phyloP scores from a whole-genome alignment of 2,797 vertebrate genomes.

The Menidia menidia region DNA sequence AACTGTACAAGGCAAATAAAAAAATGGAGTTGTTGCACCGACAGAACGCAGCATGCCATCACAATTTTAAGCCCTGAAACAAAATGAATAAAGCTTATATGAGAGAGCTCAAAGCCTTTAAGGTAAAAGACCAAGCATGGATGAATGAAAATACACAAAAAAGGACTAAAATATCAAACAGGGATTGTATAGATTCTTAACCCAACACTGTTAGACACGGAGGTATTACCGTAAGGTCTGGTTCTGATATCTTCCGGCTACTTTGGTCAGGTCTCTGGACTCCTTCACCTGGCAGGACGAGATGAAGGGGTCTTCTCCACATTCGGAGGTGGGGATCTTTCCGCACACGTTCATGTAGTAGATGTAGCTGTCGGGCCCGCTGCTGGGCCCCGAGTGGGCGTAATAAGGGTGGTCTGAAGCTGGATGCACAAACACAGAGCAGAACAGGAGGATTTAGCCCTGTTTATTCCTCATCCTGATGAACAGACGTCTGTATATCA shows the following conservation, averaged over 20 bases:
- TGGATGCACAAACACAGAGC: slow-evolving; percentile 22
- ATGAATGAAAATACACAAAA: no score
- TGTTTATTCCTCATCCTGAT: no score
- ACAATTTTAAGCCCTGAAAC: no score
- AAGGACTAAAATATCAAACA: no score
- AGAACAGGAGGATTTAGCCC: background rate
- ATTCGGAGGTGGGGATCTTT: slow-evolving; percentile 50
- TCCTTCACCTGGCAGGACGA: slow-evolving; percentile 90
- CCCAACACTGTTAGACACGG: background rate
- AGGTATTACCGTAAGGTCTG: slow-evolving; percentile 89
- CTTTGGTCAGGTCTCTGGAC: slow-evolving; percentile 53
- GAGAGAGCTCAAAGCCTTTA: no score
- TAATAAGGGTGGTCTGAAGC: slow-evolving; percentile 63
- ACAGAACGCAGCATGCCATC: no score
- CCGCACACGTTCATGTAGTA: slow-evolving; percentile 93
- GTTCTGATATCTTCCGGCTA: slow-evolving; percentile 87
- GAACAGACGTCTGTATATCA: no score
- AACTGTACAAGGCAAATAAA: no score
- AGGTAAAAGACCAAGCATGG: no score
- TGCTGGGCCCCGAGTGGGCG: slow-evolving; percentile 59
- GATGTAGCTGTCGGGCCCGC: slow-evolving; percentile 79
- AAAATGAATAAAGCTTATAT: no score
- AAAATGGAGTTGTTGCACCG: no score
- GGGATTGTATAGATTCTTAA: no score
- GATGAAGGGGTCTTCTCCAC: slow-evolving; percentile 49